Evolutionary conservation across 1,140 invertebrate species (phyloP), one percentile per base, ranked within the genome.

Genomic region (Meloidogyne floridensis): DNA sequence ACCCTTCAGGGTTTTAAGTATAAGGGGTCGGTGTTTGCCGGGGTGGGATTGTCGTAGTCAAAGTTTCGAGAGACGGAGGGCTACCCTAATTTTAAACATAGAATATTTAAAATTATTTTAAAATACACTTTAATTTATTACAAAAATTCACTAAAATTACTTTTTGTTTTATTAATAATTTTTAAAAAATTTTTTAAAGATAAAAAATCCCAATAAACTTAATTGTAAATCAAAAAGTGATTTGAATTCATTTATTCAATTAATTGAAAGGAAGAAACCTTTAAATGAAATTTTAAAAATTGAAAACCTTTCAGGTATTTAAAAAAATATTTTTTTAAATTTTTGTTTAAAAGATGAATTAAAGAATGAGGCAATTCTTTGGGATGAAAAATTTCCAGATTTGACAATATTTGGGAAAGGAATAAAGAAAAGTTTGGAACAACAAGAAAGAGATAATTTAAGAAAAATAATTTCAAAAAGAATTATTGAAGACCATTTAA

Each of bases 201-300:
- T 6, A n/a, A n/a, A n/a, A 65, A 65, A 65, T 2, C n/a, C 4
- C n/a, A 65, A 18, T 18, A n/a, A 65, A n/a, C n/a, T 11, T 65
- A n/a, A 65, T 65, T n/a, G 7, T 65, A 65, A n/a, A 65, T 6
- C 59, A n/a, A 65, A 65, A 18, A 65, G 59, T 65, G 59, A 65
- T 65, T 65, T 65, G 2, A 65, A 65, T 18, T 2, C n/a, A 7
- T 65, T 65, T 65, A 6, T 65, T n/a, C 59, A 65, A 65, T 65
- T 65, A 65, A 7, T 65, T n/a, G 59, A 65, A 65, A 65, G 59
- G 7, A 65, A 65, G 8, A n/a, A 65, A 65, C 59, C 59, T 65
- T 65, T 65, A 65, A 65, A 65, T 65, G 59, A 65, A 65, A 65
- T 65, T 65, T 65, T 65, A 65, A 65, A 65, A 65, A 65, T 65